Evolutionary conservation across 2,888 invertebrate species (phyloP).

Genomic region (Nysson spinosus): DNA sequence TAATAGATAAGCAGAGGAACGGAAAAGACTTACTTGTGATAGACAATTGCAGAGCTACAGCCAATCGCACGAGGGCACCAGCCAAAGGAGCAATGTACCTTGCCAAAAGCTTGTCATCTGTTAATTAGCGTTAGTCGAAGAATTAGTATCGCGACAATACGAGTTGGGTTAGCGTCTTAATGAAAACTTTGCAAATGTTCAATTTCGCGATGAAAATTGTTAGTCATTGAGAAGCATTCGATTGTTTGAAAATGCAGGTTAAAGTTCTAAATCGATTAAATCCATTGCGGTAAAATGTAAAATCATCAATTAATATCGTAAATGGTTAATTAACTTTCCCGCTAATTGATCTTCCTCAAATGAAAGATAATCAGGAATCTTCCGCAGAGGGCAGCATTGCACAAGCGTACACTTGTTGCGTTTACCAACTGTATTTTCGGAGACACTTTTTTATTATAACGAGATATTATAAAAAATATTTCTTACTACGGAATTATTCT

Average conservation of each 20-base stretch:
- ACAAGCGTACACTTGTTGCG: neutral
- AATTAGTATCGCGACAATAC: constrained; percentile 17
- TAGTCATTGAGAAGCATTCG: too few species aligned
- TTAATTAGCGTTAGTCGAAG: constrained; percentile 63
- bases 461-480: too few species aligned
- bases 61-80: constrained; percentile 81
- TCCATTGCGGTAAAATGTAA: too few species aligned
- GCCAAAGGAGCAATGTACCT: constrained; percentile 82
- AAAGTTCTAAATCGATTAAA: too few species aligned
- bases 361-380: neutral
- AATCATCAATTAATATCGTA: too few species aligned
- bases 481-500: too few species aligned
- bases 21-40: constrained; percentile 82
- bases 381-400: constrained; percentile 45
- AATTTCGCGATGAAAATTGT: too few species aligned
- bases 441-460: too few species aligned
- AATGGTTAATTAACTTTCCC: too few species aligned
- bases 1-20: neutral
- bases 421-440: neutral
- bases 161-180: neutral
- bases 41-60: constrained; percentile 83
- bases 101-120: constrained; percentile 78
- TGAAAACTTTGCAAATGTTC: too few species aligned
- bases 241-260: too few species aligned
- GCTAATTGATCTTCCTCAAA: neutral